phyloP scores from a whole-genome alignment of 1,140 invertebrate genomes.

The Leptinotarsa defecta region DNA sequence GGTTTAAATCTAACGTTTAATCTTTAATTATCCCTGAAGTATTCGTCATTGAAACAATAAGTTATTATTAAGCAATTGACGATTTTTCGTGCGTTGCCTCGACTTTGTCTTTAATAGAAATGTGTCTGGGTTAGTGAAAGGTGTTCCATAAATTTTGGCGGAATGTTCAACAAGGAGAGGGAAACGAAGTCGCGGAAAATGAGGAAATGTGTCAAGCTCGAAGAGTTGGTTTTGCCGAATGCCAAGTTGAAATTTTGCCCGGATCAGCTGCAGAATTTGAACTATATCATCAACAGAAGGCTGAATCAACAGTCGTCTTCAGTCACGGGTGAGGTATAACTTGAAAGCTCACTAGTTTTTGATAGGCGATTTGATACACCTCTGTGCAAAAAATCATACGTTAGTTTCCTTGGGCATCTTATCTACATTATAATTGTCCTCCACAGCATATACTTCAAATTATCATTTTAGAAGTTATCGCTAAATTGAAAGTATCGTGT shows the following conservation, averaged over 20 bases:
- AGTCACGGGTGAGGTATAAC: constrained; percentile 19
- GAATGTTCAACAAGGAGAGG: constrained; percentile 24
- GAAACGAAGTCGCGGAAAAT: constrained; percentile 28
- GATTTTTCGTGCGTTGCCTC: neutral
- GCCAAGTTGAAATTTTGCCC: constrained; percentile 51
- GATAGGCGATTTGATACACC: no score
- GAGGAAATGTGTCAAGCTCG: constrained; percentile 35
- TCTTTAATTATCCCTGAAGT: constrained; percentile 27
- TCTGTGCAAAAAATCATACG: no score
- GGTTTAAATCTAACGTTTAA: constrained; percentile 13
- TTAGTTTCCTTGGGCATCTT: no score
- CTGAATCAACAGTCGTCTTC: constrained; percentile 30
- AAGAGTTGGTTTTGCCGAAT: constrained; percentile 46
- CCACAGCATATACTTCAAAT: no score
- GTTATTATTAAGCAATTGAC: constrained; percentile 13
- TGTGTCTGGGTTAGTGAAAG: constrained; percentile 8
- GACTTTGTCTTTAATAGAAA: neutral
- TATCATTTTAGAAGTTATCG: no score
- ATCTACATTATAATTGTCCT: no score
- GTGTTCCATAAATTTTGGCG: constrained; percentile 5
- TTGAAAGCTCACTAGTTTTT: no score
- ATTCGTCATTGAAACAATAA: constrained; percentile 27
- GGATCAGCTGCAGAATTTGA: constrained; percentile 53
- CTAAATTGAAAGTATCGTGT: no score
- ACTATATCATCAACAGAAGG: constrained; percentile 50